A percentile compares a stretch with the other conserved stretches of the same genome.
These are phyloP conservation scores for Sminthopsis crassicaudata DNA, from an alignment of 2,113 vertebrate genomes.

Conservation along the genomic window DNA sequence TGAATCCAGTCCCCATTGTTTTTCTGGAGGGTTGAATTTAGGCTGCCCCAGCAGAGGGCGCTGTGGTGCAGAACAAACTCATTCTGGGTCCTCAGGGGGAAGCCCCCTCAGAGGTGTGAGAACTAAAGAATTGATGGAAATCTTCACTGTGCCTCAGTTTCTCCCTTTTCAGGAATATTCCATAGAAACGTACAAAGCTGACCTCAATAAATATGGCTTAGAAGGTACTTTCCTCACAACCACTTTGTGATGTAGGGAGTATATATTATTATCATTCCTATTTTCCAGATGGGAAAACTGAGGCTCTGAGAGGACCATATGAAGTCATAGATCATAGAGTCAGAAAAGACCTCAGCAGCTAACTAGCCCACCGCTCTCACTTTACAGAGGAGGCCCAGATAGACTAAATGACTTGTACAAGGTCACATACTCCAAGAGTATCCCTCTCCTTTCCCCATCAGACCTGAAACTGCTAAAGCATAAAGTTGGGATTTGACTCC, in stretches of 20 bases:
- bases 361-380: no score
- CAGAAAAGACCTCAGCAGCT: no score
- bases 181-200: background rate
- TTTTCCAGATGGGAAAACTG: no score
- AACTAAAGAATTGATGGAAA: background rate
- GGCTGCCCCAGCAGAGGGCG: slow-evolving; percentile 70
- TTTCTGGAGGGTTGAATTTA: slow-evolving; percentile 1
- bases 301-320: no score
- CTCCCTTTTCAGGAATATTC: background rate
- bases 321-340: no score
- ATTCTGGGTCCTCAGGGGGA: background rate
- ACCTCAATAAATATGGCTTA: background rate
- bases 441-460: background rate
- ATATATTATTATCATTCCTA: background rate
- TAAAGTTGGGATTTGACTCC: background rate
- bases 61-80: slow-evolving; percentile 58
- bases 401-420: background rate
- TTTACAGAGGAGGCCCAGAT: background rate
- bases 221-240: background rate
- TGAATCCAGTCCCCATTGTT: background rate
- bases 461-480: background rate
- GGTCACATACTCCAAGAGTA: background rate
- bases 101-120: background rate
- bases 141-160: background rate
- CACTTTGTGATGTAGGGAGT: background rate